phyloP scores from a whole-genome alignment of 2,888 invertebrate species.

The Leptarthrus brevirostris region DNA sequence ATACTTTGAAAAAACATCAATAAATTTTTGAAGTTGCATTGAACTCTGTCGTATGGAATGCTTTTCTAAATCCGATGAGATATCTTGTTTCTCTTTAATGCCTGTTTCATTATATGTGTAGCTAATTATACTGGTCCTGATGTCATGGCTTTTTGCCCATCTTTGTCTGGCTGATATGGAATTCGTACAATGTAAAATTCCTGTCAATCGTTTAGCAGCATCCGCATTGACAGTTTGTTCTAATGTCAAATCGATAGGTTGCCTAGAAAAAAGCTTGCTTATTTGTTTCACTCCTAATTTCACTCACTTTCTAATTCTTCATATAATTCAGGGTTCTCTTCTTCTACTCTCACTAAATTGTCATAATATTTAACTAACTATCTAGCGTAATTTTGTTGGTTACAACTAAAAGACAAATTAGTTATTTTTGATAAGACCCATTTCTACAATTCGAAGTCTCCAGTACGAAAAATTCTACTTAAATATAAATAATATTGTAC shows the following conservation, averaged over 20 bases:
- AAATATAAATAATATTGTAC: neutral
- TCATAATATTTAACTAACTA: constrained; percentile 58
- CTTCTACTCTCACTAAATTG: constrained; percentile 59
- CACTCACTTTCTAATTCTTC: constrained; percentile 57
- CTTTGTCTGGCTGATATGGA: constrained; percentile 54
- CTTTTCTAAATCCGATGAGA: no score
- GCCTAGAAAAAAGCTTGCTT: constrained; percentile 25
- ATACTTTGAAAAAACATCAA: no score
- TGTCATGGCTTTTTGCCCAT: no score
- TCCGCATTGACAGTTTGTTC: no score
- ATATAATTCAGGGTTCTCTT: constrained; percentile 59
- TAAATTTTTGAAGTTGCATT: no score
- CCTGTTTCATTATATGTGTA: neutral
- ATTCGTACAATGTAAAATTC: constrained; percentile 54
- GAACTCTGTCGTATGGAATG: neutral
- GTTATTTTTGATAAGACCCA: constrained; percentile 58
- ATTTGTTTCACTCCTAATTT: constrained; percentile 60
- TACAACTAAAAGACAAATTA: constrained; percentile 60
- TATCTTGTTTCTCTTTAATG: neutral
- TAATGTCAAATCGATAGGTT: no score
- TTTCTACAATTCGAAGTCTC: constrained; percentile 54
- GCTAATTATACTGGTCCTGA: no score
- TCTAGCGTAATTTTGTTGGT: constrained; percentile 62
- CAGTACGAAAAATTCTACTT: constrained; percentile 1
- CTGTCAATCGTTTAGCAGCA: no score